phyloP scores from a whole-genome alignment of 2,113 vertebrate species.

The Sinocyclocheilus grahami region DNA sequence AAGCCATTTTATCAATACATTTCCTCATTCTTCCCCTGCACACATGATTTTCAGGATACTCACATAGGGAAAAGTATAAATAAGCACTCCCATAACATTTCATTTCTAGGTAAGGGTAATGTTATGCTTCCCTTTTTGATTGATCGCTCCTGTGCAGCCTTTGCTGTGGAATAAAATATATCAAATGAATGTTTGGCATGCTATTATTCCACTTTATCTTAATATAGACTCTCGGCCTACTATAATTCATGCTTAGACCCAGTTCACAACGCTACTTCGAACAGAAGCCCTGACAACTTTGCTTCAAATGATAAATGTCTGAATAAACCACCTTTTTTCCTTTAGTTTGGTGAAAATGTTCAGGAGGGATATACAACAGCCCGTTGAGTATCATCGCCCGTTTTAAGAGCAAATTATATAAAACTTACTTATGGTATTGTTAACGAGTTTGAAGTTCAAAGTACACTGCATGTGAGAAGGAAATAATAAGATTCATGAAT shows the following conservation, averaged over 20 bases:
- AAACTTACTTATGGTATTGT: neutral
- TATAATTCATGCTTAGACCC: constrained; percentile 61
- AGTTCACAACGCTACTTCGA: constrained; percentile 53
- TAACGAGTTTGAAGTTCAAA: constrained; percentile 4
- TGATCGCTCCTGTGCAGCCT: constrained; percentile 58
- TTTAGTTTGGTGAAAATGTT: constrained; percentile 37
- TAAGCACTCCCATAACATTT: constrained; percentile 55
- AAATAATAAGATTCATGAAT: constrained; percentile 25
- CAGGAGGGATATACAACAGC: constrained; percentile 14
- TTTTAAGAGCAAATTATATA: neutral
- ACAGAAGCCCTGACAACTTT: constrained; percentile 63
- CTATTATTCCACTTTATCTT: constrained; percentile 65
- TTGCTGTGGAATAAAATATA: constrained; percentile 60
- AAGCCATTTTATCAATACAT: neutral
- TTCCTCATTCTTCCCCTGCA: constrained; percentile 22
- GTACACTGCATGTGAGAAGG: neutral
- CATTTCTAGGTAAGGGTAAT: constrained; percentile 56
- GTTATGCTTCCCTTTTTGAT: constrained; percentile 60
- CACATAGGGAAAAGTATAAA: constrained; percentile 52
- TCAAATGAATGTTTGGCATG: constrained; percentile 66
- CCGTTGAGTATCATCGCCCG: neutral
- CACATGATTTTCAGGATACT: constrained; percentile 39
- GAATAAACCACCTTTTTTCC: constrained; percentile 47
- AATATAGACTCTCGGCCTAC: constrained; percentile 65
- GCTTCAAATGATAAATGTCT: constrained; percentile 61